Evolutionary conservation across 2,888 invertebrate genomes (phyloP), one percentile per base, ranked within the genome.

Genomic region (Luperina testacea): DNA sequence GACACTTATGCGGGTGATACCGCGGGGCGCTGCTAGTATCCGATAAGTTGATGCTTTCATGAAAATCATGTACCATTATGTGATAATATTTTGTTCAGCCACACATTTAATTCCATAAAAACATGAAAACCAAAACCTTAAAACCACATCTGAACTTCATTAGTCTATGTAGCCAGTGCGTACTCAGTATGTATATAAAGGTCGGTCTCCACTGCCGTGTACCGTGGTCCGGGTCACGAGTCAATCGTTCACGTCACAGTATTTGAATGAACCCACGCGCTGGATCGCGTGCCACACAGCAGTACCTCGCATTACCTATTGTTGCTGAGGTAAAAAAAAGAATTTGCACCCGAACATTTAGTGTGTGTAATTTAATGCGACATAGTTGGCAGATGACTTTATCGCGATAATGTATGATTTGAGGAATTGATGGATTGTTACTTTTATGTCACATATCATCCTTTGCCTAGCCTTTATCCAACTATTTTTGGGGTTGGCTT

Each of bases 251-350:
- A 90, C 95, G 96, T 95, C 95, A 95, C 92, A 91, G 88, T 92
- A 95, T 95, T 95, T 96, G 96, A 96, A 96, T 96, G 96, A 93
- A 96, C 77, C 91, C 89, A 94, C 94, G 94, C 92, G 91, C 87
- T 78, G 78, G 78, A 88, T 94, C 79, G 96, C 96, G 96, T 96
- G 96, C 87, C 83, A 78, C 95, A 95, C 95, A 95, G 88, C 93
- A 95, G 92, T 92, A 92, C 90, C 86, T 90, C 86, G 90, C 91
- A 91, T 90, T 90, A 87, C 84, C 84, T 91, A 89, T 90, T 90
- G 92, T 91, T 91, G 90, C 88, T 89, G 83, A 81, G 84, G 83
- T 88, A 90, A 79, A 88, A 88, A 87, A 86, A 87, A 78, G 68
- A 83, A 84, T 88, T 90, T 89, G 81, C 83, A 65, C 80, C 72